phyloP scores from a whole-genome alignment of 2,113 vertebrate species.

The Hippocampus abdominalis region DNA sequence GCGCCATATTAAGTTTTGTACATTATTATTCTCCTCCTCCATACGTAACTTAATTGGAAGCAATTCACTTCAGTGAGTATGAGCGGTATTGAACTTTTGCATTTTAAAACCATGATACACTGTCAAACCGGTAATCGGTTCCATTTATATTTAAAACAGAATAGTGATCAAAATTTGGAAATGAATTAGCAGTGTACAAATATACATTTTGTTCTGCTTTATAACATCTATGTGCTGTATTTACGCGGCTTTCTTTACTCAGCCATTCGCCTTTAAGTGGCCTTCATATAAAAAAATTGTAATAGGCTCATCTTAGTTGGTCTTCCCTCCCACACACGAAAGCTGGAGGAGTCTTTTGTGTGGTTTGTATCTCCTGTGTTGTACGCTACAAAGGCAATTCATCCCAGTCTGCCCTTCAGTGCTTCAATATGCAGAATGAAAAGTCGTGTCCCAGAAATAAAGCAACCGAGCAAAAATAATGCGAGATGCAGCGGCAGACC shows the following conservation, averaged over 20 bases:
- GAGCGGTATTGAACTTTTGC: no score
- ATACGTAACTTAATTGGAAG: no score
- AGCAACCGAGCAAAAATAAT: conserved; percentile 58
- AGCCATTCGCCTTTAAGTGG: background rate
- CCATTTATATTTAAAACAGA: background rate
- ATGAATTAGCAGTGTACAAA: background rate
- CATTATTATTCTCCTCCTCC: no score
- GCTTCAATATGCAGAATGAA: conserved; percentile 43
- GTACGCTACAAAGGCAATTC: conserved; percentile 48
- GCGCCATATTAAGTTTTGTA: no score
- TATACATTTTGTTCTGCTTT: background rate
- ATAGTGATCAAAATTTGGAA: background rate
- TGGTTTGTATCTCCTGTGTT: conserved; percentile 50
- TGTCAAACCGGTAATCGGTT: background rate
- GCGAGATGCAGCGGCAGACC: conserved; percentile 22
- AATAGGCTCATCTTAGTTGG: conserved; percentile 13
- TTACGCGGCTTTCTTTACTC: conserved; percentile 9
- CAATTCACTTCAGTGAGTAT: no score
- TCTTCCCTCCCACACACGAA: conserved; percentile 19
- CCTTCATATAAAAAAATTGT: conserved; percentile 12
- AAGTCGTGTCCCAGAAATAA: conserved; percentile 45
- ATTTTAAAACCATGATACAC: no score
- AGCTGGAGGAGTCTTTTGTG: conserved; percentile 44
- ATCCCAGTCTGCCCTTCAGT: conserved; percentile 46
- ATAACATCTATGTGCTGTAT: background rate